Percentiles rank a stretch among this genome's conserved stretches.
Conservation (phyloP, 2,113 vertebrate species). For the Picathartes gymnocephalus region DNA sequence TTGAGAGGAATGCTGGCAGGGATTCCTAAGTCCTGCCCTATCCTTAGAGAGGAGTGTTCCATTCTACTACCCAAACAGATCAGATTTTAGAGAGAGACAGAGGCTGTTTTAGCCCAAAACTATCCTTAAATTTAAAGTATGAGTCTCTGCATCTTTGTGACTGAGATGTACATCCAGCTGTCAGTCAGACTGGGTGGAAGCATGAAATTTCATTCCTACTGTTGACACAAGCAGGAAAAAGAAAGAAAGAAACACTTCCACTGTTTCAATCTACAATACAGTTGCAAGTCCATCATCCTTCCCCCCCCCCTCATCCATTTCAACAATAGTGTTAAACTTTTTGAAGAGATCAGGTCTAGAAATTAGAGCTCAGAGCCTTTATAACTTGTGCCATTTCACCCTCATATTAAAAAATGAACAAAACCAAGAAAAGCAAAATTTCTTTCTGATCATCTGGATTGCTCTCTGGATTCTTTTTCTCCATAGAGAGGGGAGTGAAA, state of each 20-base stretch:
- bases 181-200: not conserved
- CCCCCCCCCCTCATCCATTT: fast-evolving
- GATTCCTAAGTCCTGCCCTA: not conserved
- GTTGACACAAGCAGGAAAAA: not conserved
- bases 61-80: not conserved
- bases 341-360: not conserved
- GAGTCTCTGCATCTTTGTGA: not conserved
- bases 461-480: not conserved
- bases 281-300: fast-evolving
- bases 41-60: not conserved
- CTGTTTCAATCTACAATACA: not conserved
- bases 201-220: not conserved
- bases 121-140: not conserved
- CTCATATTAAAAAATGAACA: not conserved
- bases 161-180: not conserved
- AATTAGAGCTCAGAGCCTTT: not conserved
- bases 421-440: fast-evolving
- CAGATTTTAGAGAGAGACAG: not conserved
- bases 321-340: not conserved
- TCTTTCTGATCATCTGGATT: not conserved
- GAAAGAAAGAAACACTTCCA: not conserved
- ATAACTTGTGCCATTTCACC: not conserved
- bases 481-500: not conserved
- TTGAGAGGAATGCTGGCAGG: not conserved
- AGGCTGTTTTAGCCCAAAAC: not conserved